Evolutionary conservation across 2,113 vertebrate genomes (phyloP).

Genomic region (Paedocypris sp.): DNA sequence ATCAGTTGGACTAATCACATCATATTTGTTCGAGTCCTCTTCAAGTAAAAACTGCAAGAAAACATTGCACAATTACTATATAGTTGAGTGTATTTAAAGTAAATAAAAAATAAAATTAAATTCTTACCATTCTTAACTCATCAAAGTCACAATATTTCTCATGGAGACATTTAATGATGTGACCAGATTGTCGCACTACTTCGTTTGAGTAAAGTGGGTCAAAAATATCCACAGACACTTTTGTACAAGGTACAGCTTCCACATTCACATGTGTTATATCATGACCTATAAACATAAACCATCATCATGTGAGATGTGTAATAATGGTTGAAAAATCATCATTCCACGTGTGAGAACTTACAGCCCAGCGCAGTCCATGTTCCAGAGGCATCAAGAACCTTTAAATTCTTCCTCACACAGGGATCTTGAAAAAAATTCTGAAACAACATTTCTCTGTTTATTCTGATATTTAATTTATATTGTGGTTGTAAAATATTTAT

Average conservation of each 20-base stretch:
- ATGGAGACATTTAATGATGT: constrained; percentile 56
- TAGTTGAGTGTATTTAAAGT: no score
- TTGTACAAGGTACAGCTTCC: constrained; percentile 54
- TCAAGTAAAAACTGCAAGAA: constrained; percentile 70
- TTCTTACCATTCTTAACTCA: constrained; percentile 53
- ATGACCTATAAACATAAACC: constrained; percentile 48
- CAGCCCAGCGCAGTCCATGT: constrained; percentile 46
- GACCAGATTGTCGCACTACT: constrained; percentile 50
- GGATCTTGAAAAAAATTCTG: constrained; percentile 62
- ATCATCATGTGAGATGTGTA: no score
- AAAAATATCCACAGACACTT: constrained; percentile 57
- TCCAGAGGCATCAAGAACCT: constrained; percentile 29
- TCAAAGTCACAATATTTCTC: constrained; percentile 56
- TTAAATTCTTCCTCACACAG: constrained; percentile 48
- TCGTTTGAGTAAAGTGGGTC: constrained; percentile 56
- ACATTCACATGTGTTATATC: constrained; percentile 47
- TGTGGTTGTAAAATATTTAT: no score
- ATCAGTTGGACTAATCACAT: constrained; percentile 61
- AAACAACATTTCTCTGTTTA: neutral
- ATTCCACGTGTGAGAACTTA: constrained; percentile 37
- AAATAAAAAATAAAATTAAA: neutral
- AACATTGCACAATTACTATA: neutral
- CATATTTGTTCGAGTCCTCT: constrained; percentile 75
- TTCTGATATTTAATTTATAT: neutral
- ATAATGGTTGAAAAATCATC: neutral